A percentile compares a stretch with the other conserved stretches of the same genome.
Conservation (phyloP, 2,113 vertebrate genomes). For the Ciconia boyciana region DNA sequence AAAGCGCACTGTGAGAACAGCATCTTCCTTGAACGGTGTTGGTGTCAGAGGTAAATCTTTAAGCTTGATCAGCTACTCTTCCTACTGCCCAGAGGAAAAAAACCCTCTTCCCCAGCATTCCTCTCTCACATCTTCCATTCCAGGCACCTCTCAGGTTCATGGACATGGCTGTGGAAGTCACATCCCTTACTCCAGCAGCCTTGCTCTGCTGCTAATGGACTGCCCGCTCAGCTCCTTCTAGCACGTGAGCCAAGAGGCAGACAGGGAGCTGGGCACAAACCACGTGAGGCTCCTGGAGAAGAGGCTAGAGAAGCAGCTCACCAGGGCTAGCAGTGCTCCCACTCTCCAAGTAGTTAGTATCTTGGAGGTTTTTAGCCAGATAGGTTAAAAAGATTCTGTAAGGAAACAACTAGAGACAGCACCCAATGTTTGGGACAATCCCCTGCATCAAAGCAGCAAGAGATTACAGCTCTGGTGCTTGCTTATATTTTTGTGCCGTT, state of each 20-base stretch:
- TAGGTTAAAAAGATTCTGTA: neutral
- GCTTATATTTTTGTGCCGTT: neutral
- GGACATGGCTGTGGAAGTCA: neutral
- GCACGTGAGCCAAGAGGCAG: neutral
- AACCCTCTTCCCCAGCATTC: neutral
- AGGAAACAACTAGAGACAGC: neutral
- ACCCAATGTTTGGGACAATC: neutral
- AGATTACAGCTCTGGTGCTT: neutral
- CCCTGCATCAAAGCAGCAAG: neutral
- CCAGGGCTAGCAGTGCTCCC: neutral
- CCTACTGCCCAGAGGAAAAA: neutral
- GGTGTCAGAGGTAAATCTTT: neutral
- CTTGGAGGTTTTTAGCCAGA: neutral
- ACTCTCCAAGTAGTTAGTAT: neutral
- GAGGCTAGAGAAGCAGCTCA: neutral
- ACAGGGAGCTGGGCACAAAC: neutral
- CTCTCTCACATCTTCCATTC: neutral
- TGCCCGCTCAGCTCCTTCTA: neutral
- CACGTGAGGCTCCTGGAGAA: neutral
- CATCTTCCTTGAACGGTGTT: neutral
- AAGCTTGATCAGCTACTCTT: neutral
- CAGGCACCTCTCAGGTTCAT: neutral
- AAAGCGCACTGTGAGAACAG: neutral
- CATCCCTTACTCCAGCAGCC: neutral
- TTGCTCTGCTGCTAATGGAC: neutral